Evolutionary conservation across 2,113 vertebrate species (phyloP), one percentile per base, ranked within the genome.

Genomic region (Mionectes macconnelli): DNA sequence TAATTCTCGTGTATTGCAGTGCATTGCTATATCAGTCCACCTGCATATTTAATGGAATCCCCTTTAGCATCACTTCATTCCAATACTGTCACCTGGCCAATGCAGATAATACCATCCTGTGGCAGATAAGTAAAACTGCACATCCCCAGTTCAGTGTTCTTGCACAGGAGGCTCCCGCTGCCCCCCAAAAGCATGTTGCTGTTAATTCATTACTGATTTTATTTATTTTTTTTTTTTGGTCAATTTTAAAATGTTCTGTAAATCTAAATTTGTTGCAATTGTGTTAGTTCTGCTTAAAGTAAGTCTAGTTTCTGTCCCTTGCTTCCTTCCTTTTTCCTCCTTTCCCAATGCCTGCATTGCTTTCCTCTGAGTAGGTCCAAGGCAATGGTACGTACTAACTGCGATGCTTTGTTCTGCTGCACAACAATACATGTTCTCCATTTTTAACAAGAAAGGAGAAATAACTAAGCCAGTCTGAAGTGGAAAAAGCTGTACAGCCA

Each of bases 231-330:
- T 39, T 39, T 73, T 82, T 64, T 89, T 44, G 10, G 73, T 95
- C 79, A 59, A 62, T 94, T 92, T 57, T 39, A 79, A 81, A 92
- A 84, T 88, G 78, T 84, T 95, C 50, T 97, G 91, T 95, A 97
- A 96, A 93, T 94, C 67, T 96, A 81, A 96, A 96, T 78, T 88
- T 98, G 96, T 97, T 97, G 97, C 91, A 92, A 87, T 82, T 66
- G 80, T 98, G 97, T 98, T 98, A 98, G 98, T 98, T 98, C 98
- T 98, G 99, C 98, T 97, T 98, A 95, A 98, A 99, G 98, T 99
- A 99, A 99, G 99, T 99, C 98, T 97, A 98, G 99, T 99, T 98
- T 99, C 98, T 99, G 98, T 99, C 98, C 98, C 99, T 98, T 98
- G 98, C 98, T 98, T 98, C 96, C 97, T 96, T 97, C 94, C 93